Percentiles rank a stretch among this genome's conserved stretches.
Conservation (phyloP, 2,888 invertebrate genomes). For the Amblyjoppa proteus region DNA sequence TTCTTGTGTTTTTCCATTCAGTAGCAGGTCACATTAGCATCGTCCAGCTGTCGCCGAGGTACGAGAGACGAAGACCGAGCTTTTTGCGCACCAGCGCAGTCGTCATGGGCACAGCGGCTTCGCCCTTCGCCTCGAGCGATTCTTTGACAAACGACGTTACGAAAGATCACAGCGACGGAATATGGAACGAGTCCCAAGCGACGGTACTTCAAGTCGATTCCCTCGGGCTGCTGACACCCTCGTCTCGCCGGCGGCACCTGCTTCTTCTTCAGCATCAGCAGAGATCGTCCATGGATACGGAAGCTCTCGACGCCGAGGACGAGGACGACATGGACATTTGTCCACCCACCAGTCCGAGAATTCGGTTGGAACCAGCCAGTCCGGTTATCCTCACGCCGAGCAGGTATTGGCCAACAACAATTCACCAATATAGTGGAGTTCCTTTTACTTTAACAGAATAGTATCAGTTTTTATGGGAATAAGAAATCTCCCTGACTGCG, state of each 20-base stretch:
- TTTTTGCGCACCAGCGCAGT: slow-evolving; percentile 68
- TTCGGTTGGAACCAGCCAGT: slow-evolving; percentile 80
- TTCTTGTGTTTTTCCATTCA: neutral
- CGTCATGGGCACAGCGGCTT: slow-evolving; percentile 84
- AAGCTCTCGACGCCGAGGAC: slow-evolving; percentile 89
- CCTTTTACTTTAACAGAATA: too few species aligned
- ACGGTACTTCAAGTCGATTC: slow-evolving; percentile 92
- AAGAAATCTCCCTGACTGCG: too few species aligned
- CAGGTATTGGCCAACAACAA: slow-evolving; percentile 71
- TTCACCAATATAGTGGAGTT: neutral
- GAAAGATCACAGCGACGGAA: slow-evolving; percentile 94
- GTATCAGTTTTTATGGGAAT: too few species aligned
- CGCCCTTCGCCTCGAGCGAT: slow-evolving; percentile 93
- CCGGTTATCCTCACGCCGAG: slow-evolving; percentile 76
- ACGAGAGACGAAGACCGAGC: slow-evolving; percentile 67
- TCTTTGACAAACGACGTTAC: slow-evolving; percentile 92
- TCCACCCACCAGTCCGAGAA: slow-evolving; percentile 78
- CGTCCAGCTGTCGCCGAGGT: slow-evolving; percentile 62
- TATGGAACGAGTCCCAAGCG: slow-evolving; percentile 96
- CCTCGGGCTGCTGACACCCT: slow-evolving; percentile 90
- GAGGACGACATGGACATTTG: slow-evolving; percentile 81
- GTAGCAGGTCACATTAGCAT: slow-evolving; percentile 53
- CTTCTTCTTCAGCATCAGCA: slow-evolving; percentile 93
- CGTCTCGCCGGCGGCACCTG: slow-evolving; percentile 91
- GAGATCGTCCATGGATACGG: slow-evolving; percentile 94